Conservation (phyloP, 2,888 invertebrate genomes). For the Andricus curvator region DNA sequence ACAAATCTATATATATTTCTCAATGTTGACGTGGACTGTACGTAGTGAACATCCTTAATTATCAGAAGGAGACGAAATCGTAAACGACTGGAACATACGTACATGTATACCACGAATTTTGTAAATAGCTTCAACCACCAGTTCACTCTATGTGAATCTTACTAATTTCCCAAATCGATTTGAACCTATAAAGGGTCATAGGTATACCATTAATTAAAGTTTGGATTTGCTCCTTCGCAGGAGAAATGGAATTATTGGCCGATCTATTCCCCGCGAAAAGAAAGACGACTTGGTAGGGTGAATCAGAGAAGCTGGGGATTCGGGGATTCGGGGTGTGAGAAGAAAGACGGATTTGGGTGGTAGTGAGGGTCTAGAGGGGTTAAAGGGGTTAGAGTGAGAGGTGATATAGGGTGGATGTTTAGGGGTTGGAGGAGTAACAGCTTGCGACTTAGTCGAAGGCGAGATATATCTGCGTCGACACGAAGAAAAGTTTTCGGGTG, state of each 20-base stretch:
- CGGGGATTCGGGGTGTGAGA: neutral
- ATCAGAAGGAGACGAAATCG: too few species aligned
- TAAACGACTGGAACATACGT: neutral
- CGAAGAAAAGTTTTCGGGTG: conserved; percentile 57
- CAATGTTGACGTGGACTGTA: too few species aligned
- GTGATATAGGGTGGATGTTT: conserved; percentile 48
- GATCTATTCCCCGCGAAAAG: conserved; percentile 50
- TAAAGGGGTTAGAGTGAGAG: neutral
- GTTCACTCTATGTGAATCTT: conserved; percentile 55
- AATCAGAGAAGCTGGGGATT: neutral
- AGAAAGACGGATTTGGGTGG: conserved; percentile 28
- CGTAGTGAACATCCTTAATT: too few species aligned
- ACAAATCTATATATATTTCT: too few species aligned
- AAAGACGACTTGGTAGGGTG: conserved; percentile 8
- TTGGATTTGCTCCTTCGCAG: conserved; percentile 71
- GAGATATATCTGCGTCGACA: conserved; percentile 56
- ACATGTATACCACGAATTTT: neutral
- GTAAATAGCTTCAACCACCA: neutral
- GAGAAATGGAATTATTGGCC: conserved; percentile 73
- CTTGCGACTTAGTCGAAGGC: conserved; percentile 63
- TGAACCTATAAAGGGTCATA: conserved; percentile 59
- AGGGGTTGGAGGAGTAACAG: conserved; percentile 62
- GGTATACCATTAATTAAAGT: conserved; percentile 71
- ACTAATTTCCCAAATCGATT: conserved; percentile 68
- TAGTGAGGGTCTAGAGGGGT: neutral